A percentile compares a stretch with the other conserved stretches of the same genome.
Evolutionary conservation across 2,113 vertebrate species (phyloP).

Genomic region (Ammospiza caudacuta): DNA sequence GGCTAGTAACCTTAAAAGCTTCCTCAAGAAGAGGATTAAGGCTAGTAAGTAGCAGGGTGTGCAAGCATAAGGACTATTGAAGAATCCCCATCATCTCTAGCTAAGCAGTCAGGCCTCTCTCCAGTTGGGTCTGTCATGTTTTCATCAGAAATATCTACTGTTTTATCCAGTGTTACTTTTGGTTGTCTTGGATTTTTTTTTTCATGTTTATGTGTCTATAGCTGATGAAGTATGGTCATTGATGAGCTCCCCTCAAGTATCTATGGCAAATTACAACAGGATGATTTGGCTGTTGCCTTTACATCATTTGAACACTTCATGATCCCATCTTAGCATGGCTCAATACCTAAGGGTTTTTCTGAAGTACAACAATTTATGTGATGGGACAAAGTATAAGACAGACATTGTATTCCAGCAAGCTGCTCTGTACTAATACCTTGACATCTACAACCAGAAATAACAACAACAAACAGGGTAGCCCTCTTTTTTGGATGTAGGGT

Average conservation of each 20-base stretch:
- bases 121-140: background rate
- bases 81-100: background rate
- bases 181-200: background rate
- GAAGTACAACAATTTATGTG: background rate
- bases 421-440: background rate
- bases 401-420: background rate
- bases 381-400: background rate
- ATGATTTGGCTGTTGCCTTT: background rate
- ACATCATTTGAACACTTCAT: background rate
- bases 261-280: background rate
- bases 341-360: background rate
- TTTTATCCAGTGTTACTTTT: background rate
- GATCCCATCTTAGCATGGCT: background rate
- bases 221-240: background rate
- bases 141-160: background rate
- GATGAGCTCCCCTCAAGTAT: background rate
- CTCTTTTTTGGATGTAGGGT: background rate
- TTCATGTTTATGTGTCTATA: background rate
- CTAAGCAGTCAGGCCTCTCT: background rate
- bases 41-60: background rate
- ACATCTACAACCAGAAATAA: background rate
- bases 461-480: background rate
- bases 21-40: background rate
- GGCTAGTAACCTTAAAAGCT: background rate
- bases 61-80: background rate